Conservation (phyloP, 2,113 vertebrate species). For the Tragelaphus strepsiceros region DNA sequence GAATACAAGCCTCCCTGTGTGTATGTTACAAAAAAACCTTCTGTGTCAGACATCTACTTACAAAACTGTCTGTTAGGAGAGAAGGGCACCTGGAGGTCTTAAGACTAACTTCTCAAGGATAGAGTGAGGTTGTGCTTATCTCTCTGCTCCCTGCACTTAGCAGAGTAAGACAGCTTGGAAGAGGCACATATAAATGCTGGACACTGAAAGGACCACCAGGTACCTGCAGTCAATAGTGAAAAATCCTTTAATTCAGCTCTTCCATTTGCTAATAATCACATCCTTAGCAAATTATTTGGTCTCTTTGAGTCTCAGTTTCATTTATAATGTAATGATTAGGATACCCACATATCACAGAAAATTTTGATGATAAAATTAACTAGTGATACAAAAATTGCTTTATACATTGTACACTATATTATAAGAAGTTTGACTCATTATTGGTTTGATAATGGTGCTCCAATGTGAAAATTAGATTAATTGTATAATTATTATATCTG, state of each 20-base stretch:
- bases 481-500: background rate
- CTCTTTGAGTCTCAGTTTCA: background rate
- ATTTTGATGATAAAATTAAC: background rate
- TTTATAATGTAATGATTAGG: background rate
- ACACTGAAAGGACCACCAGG: background rate
- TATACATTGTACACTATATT: background rate
- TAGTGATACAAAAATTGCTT: background rate
- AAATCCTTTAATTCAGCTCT: background rate
- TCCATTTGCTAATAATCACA: background rate
- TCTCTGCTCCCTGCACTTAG: background rate
- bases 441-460: background rate
- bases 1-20: rapidly evolving
- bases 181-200: too few species aligned
- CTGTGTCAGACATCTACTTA: background rate
- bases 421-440: background rate
- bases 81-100: background rate
- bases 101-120: background rate
- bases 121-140: background rate
- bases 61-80: background rate
- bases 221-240: background rate
- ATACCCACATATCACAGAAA: background rate
- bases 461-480: background rate
- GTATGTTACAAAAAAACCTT: background rate
- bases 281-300: background rate
- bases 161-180: background rate